phyloP scores from a whole-genome alignment of 1,140 invertebrate species.

The Eciton burchellii region DNA sequence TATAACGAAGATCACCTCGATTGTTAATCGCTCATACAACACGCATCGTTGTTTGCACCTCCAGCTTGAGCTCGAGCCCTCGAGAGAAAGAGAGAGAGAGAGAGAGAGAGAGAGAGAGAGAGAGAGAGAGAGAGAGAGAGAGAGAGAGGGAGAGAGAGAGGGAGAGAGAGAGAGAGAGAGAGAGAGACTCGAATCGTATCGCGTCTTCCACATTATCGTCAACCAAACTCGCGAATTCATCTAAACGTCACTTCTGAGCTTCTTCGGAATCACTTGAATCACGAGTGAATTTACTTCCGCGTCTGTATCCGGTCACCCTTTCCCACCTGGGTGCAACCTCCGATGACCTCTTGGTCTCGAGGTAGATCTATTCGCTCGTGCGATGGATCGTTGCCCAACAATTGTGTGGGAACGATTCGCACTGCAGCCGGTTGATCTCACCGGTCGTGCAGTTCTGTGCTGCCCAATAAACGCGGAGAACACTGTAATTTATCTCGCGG shows the following conservation, averaged over 20 bases:
- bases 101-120: too few relatives aligned
- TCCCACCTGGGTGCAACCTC: not conserved
- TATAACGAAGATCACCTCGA: constrained; percentile 25
- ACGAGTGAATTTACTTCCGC: constrained; percentile 3
- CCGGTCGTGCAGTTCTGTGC: constrained; percentile 32
- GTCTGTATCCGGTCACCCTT: not conserved
- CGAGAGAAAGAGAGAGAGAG: too few relatives aligned
- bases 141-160: too few relatives aligned
- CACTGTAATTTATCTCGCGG: constrained; percentile 11
- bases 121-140: too few relatives aligned
- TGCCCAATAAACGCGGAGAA: constrained; percentile 52
- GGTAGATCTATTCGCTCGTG: not conserved
- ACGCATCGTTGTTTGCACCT: constrained; percentile 55
- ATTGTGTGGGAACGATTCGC: not conserved
- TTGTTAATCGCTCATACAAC: constrained; percentile 36
- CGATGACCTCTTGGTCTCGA: not conserved
- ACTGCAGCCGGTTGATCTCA: too few relatives aligned
- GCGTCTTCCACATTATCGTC: constrained; percentile 74
- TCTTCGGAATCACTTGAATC: not conserved
- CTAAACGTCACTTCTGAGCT: not conserved
- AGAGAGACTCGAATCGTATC: constrained; percentile 64
- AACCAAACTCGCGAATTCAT: not conserved
- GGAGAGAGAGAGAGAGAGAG: too few relatives aligned
- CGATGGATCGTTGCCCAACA: not conserved
- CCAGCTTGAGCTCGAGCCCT: constrained; percentile 50